Percentiles rank a stretch among this genome's conserved stretches.
These are phyloP conservation scores for Elegia similella DNA, from an alignment of 2,888 invertebrate genomes.

Conservation along the genomic window DNA sequence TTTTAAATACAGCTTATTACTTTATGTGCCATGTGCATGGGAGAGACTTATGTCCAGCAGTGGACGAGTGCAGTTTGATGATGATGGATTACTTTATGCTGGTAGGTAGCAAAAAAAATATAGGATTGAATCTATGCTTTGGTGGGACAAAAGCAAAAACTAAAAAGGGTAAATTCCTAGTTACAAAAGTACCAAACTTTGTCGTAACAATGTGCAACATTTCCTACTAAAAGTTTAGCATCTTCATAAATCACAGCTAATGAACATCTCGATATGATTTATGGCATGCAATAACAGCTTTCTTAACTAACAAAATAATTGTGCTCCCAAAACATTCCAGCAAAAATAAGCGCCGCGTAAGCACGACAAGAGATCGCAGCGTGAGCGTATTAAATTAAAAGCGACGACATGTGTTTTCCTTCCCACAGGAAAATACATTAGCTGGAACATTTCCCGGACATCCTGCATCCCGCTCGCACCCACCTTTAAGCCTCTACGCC, in stretches of 20 bases:
- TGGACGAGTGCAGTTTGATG: too few species aligned
- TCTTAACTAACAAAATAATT: conserved; percentile 17
- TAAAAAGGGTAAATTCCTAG: too few species aligned
- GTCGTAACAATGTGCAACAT: background rate
- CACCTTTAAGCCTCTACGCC: conserved; percentile 15
- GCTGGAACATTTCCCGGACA: conserved; percentile 71
- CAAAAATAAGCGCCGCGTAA: conserved; percentile 34
- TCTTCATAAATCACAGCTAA: conserved; percentile 15
- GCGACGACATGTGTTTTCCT: conserved; percentile 80
- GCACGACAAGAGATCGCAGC: conserved; percentile 68
- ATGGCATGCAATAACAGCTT: conserved; percentile 19
- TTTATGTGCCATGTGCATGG: too few species aligned
- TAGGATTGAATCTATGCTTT: too few species aligned
- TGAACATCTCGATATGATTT: conserved; percentile 18
- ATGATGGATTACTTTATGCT: too few species aligned
- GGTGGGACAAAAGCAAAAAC: too few species aligned
- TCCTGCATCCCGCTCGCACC: conserved; percentile 48
- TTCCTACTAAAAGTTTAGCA: conserved; percentile 7
- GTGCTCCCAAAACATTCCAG: conserved; percentile 17
- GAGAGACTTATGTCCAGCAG: too few species aligned
- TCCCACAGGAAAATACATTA: conserved; percentile 81
- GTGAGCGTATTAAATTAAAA: conserved; percentile 81
- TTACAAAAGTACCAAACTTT: background rate
- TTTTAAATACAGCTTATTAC: too few species aligned
- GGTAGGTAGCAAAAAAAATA: too few species aligned